Evolutionary conservation across 2,113 vertebrate genomes (phyloP).

Genomic region (Halichoeres trimaculatus): DNA sequence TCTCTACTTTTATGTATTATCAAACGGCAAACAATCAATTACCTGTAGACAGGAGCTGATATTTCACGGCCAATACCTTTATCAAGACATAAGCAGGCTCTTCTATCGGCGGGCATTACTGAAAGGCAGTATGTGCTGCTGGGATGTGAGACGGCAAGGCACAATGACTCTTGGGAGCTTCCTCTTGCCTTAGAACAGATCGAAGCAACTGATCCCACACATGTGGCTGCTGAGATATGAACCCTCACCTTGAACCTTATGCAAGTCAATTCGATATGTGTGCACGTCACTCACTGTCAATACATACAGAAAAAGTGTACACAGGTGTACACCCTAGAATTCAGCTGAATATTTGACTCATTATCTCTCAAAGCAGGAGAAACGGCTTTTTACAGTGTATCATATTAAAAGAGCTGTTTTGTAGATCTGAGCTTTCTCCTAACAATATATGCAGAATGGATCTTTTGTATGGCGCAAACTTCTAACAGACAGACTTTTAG

Average conservation of each 20-base stretch:
- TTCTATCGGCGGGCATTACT: background rate
- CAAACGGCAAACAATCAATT: conserved; percentile 74
- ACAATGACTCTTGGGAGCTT: background rate
- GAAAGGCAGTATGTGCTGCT: conserved; percentile 6
- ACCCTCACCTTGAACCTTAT: background rate
- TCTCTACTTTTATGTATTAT: conserved; percentile 77
- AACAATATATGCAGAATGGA: no score
- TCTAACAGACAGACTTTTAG: no score
- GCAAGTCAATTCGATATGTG: background rate
- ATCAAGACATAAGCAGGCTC: conserved; percentile 67
- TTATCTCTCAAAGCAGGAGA: no score
- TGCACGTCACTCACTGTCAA: background rate
- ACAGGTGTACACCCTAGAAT: no score
- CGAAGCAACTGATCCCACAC: background rate
- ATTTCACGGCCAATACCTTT: conserved; percentile 72
- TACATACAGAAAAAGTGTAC: background rate
- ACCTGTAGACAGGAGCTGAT: conserved; percentile 61
- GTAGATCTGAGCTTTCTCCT: no score
- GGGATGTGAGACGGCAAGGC: conserved; percentile 9
- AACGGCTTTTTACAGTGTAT: no score
- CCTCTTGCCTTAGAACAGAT: conserved; percentile 19
- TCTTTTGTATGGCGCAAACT: no score
- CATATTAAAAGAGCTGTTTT: no score
- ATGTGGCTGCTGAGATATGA: background rate
- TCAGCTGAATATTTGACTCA: no score